These are phyloP conservation scores for Squalus acanthias DNA, from an alignment of 2,797 vertebrate species.

Conservation along the genomic window DNA sequence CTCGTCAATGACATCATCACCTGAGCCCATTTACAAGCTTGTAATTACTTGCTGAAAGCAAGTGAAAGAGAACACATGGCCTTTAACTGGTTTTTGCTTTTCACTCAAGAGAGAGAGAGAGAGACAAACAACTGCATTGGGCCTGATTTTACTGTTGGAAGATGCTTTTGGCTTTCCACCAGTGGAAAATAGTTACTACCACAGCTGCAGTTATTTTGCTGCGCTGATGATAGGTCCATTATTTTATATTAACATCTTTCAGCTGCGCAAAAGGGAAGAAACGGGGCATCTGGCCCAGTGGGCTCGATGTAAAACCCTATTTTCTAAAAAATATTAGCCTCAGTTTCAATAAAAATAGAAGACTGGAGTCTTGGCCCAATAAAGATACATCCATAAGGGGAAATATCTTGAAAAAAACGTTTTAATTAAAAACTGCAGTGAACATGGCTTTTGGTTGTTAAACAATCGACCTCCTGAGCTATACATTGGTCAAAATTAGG, in stretches of 20 bases:
- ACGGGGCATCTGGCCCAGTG: neutral
- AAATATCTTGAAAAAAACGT: neutral
- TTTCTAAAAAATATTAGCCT: neutral
- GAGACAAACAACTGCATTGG: neutral
- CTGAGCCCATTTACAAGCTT: neutral
- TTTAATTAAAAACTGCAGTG: neutral
- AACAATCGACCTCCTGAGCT: neutral
- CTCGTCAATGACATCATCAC: neutral
- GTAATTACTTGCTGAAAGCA: constrained; percentile 19
- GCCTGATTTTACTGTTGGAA: constrained; percentile 4
- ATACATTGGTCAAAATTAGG: neutral
- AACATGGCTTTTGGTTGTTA: neutral
- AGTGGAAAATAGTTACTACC: constrained; percentile 8
- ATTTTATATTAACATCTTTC: constrained; percentile 19
- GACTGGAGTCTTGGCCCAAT: neutral
- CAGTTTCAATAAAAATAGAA: constrained; percentile 13
- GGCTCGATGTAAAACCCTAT: neutral
- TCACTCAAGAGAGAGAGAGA: neutral
- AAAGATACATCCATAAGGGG: neutral
- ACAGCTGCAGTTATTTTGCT: constrained; percentile 18
- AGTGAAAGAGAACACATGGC: constrained; percentile 2
- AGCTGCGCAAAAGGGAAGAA: neutral
- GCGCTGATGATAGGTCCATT: neutral
- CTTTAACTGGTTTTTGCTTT: constrained; percentile 7
- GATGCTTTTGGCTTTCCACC: constrained; percentile 10